Evolutionary conservation across 2,888 invertebrate species (phyloP).

Genomic region (Epinotia demarniana): DNA sequence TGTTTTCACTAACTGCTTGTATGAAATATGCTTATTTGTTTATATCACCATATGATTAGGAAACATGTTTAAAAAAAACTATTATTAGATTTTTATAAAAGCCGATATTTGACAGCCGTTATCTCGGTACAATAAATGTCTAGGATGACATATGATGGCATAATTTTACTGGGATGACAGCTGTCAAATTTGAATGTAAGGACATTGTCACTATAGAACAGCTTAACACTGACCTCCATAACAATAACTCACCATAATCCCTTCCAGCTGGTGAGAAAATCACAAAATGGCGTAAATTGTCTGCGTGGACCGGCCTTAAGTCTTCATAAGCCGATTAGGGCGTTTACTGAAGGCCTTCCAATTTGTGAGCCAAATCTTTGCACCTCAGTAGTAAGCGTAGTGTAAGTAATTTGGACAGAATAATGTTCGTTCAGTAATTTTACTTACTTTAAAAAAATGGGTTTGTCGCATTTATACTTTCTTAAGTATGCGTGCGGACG

Average conservation of each 20-base stretch:
- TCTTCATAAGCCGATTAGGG: constrained; percentile 42
- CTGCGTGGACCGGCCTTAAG: constrained; percentile 29
- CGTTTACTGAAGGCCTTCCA: constrained; percentile 42
- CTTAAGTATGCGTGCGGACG: too few species aligned
- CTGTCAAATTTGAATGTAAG: too few species aligned
- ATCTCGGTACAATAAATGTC: too few species aligned
- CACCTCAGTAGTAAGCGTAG: constrained; percentile 22
- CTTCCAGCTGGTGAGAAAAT: constrained; percentile 21
- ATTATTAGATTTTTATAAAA: too few species aligned
- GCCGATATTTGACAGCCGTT: too few species aligned
- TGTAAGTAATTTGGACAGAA: background rate
- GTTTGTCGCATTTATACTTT: too few species aligned
- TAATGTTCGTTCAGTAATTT: background rate
- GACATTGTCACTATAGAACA: background rate
- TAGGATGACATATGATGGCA: too few species aligned
- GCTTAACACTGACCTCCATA: constrained; percentile 2
- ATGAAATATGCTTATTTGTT: background rate
- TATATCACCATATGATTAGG: too few species aligned
- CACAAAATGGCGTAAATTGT: constrained; percentile 32
- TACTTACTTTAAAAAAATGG: too few species aligned
- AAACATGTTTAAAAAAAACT: too few species aligned
- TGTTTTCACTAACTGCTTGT: background rate
- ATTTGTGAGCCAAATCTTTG: constrained; percentile 44
- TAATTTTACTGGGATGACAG: too few species aligned
- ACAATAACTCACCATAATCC: constrained; percentile 13